These are phyloP conservation scores for Balaenoptera acutorostrata DNA, from an alignment of 2,113 vertebrate genomes.

Conservation along the genomic window DNA sequence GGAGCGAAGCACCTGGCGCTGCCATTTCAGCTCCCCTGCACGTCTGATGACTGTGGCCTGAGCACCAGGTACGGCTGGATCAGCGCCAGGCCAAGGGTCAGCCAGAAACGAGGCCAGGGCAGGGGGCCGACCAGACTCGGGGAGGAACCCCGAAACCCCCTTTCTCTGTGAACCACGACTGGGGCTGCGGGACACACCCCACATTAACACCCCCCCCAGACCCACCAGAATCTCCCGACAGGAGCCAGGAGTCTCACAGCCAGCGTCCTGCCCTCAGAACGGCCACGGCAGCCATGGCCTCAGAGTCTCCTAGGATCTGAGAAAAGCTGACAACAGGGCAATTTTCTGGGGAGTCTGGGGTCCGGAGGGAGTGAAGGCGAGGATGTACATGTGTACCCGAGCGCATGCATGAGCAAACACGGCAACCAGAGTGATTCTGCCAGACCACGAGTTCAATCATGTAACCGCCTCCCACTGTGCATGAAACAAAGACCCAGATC, in stretches of 20 bases:
- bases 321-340: background rate
- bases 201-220: background rate
- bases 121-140: background rate
- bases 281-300: fast-evolving
- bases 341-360: background rate
- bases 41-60: background rate
- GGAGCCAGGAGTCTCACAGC: background rate
- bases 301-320: background rate
- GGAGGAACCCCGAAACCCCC: background rate
- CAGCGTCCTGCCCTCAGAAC: fast-evolving
- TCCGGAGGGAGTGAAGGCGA: background rate
- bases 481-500: background rate
- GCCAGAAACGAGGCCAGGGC: background rate
- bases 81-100: fast-evolving
- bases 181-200: fast-evolving
- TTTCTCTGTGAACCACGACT: background rate
- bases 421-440: fast-evolving
- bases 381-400: fast-evolving
- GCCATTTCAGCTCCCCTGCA: too few species aligned
- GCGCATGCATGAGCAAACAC: fast-evolving
- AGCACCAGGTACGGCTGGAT: background rate
- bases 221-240: background rate
- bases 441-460: background rate
- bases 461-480: background rate
- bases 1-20: fast-evolving